These are phyloP conservation scores for Aricia artaxerxes DNA, from an alignment of 2,888 invertebrate species.

Conservation along the genomic window DNA sequence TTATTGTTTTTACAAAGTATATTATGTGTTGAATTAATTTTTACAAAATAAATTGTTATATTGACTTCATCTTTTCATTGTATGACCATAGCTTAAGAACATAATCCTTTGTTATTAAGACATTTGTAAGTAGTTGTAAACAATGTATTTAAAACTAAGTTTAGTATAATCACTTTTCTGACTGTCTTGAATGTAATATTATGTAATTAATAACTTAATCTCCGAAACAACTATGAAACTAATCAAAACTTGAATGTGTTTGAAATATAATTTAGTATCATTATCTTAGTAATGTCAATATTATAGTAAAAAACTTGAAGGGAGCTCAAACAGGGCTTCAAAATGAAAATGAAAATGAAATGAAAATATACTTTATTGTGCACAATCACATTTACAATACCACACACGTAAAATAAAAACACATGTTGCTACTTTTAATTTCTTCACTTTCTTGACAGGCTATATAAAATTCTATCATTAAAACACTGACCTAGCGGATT, in stretches of 20 bases:
- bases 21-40: not conserved
- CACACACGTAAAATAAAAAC: too few species aligned
- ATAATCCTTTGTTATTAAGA: not conserved
- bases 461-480: too few species aligned
- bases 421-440: too few species aligned
- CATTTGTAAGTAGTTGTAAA: not conserved
- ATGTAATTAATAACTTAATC: not conserved
- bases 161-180: not conserved
- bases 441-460: too few species aligned
- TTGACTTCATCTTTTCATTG: not conserved
- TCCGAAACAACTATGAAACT: not conserved
- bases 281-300: too few species aligned
- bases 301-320: too few species aligned
- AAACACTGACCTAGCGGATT: too few species aligned
- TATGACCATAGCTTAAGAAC: not conserved
- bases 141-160: not conserved
- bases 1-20: constrained; percentile 9
- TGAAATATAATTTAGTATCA: too few species aligned
- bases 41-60: constrained; percentile 14
- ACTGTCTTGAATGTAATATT: not conserved
- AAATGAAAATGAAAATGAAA: too few species aligned
- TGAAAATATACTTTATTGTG: too few species aligned
- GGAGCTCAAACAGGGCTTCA: too few species aligned
- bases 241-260: not conserved
- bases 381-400: too few species aligned